Evolutionary conservation across 2,888 invertebrate genomes (phyloP).

Genomic region (Eledona agricola): DNA sequence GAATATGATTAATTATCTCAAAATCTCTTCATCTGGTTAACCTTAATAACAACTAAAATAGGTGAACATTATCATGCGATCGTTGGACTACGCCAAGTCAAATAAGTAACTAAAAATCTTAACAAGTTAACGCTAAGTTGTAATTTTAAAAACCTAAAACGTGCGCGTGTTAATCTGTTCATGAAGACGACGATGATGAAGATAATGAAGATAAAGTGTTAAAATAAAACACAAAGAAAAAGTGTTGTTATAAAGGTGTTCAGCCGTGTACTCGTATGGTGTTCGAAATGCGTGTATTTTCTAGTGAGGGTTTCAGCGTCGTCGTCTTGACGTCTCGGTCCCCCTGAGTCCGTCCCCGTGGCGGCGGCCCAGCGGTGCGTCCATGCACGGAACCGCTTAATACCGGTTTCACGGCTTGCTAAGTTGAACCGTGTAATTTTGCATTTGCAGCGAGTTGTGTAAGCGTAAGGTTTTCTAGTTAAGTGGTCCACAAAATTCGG

Average conservation of each 20-base stretch:
- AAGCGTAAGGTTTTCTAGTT: slow-evolving; percentile 70
- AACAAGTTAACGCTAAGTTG: too few species aligned
- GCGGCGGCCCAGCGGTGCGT: slow-evolving; percentile 56
- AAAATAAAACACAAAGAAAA: too few species aligned
- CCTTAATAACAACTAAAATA: too few species aligned
- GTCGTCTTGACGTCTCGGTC: slow-evolving; percentile 1
- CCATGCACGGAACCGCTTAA: slow-evolving; percentile 62
- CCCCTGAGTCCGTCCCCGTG: slow-evolving; percentile 35
- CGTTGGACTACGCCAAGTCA: too few species aligned
- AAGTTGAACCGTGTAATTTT: slow-evolving; percentile 70
- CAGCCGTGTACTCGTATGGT: neutral
- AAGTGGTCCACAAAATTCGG: slow-evolving; percentile 71
- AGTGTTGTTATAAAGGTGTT: neutral
- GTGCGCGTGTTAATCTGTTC: too few species aligned
- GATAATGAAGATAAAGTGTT: too few species aligned
- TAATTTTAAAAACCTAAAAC: too few species aligned
- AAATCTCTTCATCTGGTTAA: too few species aligned
- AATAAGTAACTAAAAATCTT: too few species aligned
- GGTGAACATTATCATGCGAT: too few species aligned
- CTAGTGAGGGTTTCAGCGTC: neutral
- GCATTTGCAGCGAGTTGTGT: slow-evolving; percentile 65
- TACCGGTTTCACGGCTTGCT: slow-evolving; percentile 67
- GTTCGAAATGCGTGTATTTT: neutral
- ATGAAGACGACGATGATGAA: too few species aligned
- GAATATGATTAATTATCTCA: too few species aligned